A percentile compares a stretch with the other conserved stretches of the same genome.
Conservation (phyloP, 2,888 invertebrate genomes). For the Caenorhabditis zanzibari region DNA sequence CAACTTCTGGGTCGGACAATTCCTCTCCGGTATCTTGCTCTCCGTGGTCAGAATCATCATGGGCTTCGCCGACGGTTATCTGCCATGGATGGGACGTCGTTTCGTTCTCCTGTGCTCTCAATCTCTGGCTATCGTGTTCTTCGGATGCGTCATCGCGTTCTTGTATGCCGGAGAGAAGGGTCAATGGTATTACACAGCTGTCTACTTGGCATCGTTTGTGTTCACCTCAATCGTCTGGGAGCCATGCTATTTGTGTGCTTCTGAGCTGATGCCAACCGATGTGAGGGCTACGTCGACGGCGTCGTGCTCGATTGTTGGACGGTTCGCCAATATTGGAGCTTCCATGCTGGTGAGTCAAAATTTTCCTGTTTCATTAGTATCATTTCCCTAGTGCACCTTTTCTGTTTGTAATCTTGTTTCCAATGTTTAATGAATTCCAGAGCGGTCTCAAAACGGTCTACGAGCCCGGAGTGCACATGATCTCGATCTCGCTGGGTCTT, state of each 20-base stretch:
- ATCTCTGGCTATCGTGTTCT: constrained; percentile 68
- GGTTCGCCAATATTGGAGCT: constrained; percentile 73
- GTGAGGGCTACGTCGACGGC: constrained; percentile 74
- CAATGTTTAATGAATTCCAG: constrained; percentile 50
- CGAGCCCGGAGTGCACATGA: constrained; percentile 75
- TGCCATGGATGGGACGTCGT: constrained; percentile 73
- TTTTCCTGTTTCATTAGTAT: background rate
- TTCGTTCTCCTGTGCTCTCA: constrained; percentile 70
- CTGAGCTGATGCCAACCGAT: constrained; percentile 75
- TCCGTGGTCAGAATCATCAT: constrained; percentile 69
- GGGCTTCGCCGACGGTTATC: constrained; percentile 70
- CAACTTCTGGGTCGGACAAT: constrained; percentile 75
- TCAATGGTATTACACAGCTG: constrained; percentile 72
- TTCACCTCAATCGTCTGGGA: constrained; percentile 75
- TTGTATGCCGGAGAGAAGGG: constrained; percentile 69
- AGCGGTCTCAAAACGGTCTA: constrained; percentile 71
- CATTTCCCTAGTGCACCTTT: too few species aligned
- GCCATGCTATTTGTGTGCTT: constrained; percentile 72
- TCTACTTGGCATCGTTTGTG: constrained; percentile 71
- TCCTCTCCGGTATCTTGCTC: constrained; percentile 69
- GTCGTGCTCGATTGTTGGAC: constrained; percentile 71
- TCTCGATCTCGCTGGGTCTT: constrained; percentile 68
- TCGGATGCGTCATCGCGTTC: constrained; percentile 69
- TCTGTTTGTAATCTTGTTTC: background rate
- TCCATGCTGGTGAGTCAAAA: constrained; percentile 68